These are phyloP conservation scores for Julus scanicus DNA, from an alignment of 2,888 invertebrate species.

Conservation along the genomic window DNA sequence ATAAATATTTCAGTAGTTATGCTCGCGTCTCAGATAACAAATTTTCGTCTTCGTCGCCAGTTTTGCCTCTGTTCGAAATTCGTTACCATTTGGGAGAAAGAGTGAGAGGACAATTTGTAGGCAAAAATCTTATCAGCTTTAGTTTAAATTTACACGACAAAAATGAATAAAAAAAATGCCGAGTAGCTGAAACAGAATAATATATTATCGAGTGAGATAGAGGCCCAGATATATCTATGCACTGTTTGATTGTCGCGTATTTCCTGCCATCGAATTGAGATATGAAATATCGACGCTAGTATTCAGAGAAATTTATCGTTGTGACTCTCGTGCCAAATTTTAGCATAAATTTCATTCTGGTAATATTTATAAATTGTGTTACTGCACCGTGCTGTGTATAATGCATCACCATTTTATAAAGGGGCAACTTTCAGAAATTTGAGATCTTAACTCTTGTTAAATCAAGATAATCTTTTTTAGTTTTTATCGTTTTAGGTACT, in stretches of 20 bases:
- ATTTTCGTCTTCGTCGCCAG: background rate
- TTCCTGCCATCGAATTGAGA: background rate
- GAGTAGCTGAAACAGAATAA: slow-evolving; percentile 34
- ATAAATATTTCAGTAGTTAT: slow-evolving; percentile 39
- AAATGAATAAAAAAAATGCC: background rate
- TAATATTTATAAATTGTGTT: too few species aligned
- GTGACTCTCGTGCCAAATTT: too few species aligned
- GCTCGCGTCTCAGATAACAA: slow-evolving; percentile 1
- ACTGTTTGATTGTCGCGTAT: background rate
- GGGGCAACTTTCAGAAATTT: too few species aligned
- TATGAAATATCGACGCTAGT: background rate
- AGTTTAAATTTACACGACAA: slow-evolving; percentile 1
- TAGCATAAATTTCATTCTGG: too few species aligned
- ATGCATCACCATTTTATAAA: too few species aligned
- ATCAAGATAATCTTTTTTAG: too few species aligned
- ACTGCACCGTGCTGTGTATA: too few species aligned
- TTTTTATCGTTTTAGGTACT: too few species aligned
- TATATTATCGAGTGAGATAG: slow-evolving; percentile 25
- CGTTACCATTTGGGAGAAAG: background rate
- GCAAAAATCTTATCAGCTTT: slow-evolving; percentile 1
- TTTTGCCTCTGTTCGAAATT: background rate
- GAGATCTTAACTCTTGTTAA: too few species aligned
- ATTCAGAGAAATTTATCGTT: background rate
- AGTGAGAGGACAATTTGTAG: background rate
- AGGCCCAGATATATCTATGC: background rate